Base-by-base conservation (phyloP, 1,140 invertebrate species). In the Ostrea denselamellosa region DNA sequence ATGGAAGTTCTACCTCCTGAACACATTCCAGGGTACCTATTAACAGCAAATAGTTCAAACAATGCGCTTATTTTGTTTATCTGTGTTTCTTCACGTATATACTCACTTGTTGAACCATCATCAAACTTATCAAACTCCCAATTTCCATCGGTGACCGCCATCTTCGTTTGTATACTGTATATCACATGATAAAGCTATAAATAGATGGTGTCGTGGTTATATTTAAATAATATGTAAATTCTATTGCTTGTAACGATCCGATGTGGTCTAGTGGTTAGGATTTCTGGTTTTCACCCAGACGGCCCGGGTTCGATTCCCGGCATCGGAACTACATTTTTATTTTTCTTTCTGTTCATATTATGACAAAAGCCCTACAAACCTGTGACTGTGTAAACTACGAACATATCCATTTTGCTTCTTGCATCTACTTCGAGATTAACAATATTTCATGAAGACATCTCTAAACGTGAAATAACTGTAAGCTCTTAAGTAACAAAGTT, bases 101-200 rank as follows among this genome's bases (percentile, higher is more conserved):
- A 92, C 93, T 91, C 92, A 95, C 94, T 94, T 54, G 93, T 83
- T 87, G 94, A 94, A 77, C 93, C 94, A 89, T 94, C 94, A 82
- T 95, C 94, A 86, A 95, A 94, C 89, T 94, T 94, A 86, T 94
- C 94, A 83, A 94, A 94, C 86, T 95, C 91, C 94, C 94, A 95
- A 62, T 93, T 94, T 81, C 87, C 85, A 56, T 89, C 92, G 85
- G 91, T 90, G 81, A 90, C 90, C 56, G 91, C 92, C 90, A 91
- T 92, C 84, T 91, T 90, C 77, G 25, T 56, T 10, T n/a, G n/a
- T 25, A 84, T n/a, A 54, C 4, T n/a, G n/a, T 22, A 10, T 22
- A 54, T 56, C 83, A 54, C 83, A 25, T 56, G 22, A 28, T 84
- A 53, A 22, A n/a, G 2, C 52, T 84, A 54, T 56, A 53, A 84